Evolutionary conservation across 2,797 vertebrate species (phyloP).

Genomic region (Poeciliopsis paucimaculata): DNA sequence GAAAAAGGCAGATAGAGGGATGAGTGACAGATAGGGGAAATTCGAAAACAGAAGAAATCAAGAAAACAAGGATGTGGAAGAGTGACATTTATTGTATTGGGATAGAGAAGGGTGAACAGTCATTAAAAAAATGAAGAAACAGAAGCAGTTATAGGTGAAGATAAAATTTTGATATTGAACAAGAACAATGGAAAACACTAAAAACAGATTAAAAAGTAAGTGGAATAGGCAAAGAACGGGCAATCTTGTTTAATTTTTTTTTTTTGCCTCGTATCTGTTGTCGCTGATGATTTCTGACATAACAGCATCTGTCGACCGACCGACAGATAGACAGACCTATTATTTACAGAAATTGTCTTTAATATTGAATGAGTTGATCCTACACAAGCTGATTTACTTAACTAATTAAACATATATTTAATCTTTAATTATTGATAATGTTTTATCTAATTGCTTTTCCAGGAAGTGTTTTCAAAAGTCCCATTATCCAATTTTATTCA

Average conservation of each 20-base stretch:
- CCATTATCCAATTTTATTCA: background rate
- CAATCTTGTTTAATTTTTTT: background rate
- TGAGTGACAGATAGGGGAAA: conserved; percentile 54
- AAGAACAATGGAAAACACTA: background rate
- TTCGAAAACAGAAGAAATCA: conserved; percentile 28
- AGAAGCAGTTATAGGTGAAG: background rate
- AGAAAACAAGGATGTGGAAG: conserved; percentile 22
- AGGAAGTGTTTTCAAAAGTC: background rate
- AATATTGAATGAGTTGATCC: background rate
- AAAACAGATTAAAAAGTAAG: background rate
- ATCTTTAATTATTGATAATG: background rate
- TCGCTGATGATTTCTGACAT: background rate
- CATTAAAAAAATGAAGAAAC: conserved; percentile 1
- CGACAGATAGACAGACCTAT: background rate
- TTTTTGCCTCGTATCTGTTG: background rate
- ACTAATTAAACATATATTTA: background rate
- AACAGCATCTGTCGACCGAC: too few species aligned
- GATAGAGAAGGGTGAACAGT: conserved; percentile 10
- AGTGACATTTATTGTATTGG: conserved; percentile 13
- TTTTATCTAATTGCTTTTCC: background rate
- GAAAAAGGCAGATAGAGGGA: conserved; percentile 16
- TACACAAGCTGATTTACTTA: background rate
- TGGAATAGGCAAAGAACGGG: background rate
- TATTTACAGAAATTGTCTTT: background rate
- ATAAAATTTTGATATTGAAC: background rate